A percentile compares a stretch with the other conserved stretches of the same genome.
Evolutionary conservation across 2,888 invertebrate genomes (phyloP).

Genomic region (Pomacea canaliculata): DNA sequence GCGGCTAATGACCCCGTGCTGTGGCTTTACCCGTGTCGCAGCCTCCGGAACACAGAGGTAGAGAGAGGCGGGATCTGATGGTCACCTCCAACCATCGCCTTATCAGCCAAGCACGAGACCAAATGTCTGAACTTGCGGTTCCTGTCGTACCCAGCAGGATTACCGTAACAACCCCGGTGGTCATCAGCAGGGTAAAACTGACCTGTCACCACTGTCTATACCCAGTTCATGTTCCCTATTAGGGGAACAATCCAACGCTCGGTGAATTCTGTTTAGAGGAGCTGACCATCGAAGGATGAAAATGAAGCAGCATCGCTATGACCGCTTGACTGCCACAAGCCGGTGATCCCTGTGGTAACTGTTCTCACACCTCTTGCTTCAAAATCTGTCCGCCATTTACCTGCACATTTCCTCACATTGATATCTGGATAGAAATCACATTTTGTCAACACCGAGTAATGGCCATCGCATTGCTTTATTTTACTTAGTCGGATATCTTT

Average conservation of each 20-base stretch:
- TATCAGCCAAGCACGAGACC: slow-evolving; percentile 78
- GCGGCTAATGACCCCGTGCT: slow-evolving; percentile 4
- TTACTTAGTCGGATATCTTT: too few relatives aligned
- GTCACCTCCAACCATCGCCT: slow-evolving; percentile 79
- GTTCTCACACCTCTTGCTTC: slow-evolving; percentile 80
- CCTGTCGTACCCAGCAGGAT: slow-evolving; percentile 16
- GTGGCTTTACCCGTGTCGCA: slow-evolving; percentile 14
- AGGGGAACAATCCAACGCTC: slow-evolving; percentile 76
- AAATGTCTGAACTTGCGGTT: slow-evolving; percentile 73
- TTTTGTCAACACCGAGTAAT: too few relatives aligned
- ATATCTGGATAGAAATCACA: too few relatives aligned
- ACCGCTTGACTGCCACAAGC: slow-evolving; percentile 76
- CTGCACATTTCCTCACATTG: too few relatives aligned
- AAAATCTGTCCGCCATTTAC: slow-evolving; percentile 51
- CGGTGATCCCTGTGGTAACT: slow-evolving; percentile 81
- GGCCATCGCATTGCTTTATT: too few relatives aligned
- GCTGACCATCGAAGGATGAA: slow-evolving; percentile 77
- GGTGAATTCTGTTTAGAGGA: slow-evolving; percentile 81
- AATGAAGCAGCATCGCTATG: slow-evolving; percentile 78
- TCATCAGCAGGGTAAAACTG: too few relatives aligned
- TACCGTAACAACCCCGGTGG: slow-evolving; percentile 7
- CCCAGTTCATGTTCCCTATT: not conserved
- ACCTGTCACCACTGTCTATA: not conserved
- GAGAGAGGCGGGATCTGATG: slow-evolving; percentile 75
- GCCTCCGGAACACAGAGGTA: slow-evolving; percentile 54